phyloP scores from a whole-genome alignment of 1,140 invertebrate species.

The Zaprionus kolodkinae region DNA sequence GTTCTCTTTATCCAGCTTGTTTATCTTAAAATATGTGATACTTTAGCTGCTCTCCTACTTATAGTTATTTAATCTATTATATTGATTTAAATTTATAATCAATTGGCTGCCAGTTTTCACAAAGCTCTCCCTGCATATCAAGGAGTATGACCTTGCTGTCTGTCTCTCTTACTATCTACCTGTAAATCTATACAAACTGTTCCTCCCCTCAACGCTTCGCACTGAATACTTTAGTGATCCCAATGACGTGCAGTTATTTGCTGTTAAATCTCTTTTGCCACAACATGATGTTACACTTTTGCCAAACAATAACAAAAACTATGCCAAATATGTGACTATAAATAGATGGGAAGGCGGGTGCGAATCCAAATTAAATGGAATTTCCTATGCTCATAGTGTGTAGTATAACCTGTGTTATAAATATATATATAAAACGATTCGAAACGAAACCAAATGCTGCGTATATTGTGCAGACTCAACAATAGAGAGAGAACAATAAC shows the following conservation, averaged over 20 bases:
- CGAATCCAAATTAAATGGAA: slow-evolving; percentile 57
- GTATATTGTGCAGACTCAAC: background rate
- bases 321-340: slow-evolving; percentile 49
- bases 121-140: slow-evolving; percentile 23
- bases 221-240: slow-evolving; percentile 49
- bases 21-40: background rate
- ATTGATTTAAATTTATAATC: slow-evolving; percentile 18
- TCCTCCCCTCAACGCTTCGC: background rate
- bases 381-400: slow-evolving; percentile 31
- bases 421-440: slow-evolving; percentile 17
- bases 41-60: background rate
- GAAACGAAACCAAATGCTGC: background rate
- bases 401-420: no score
- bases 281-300: slow-evolving; percentile 55
- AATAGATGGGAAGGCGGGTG: slow-evolving; percentile 39
- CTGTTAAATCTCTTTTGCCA: slow-evolving; percentile 40
- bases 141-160: slow-evolving; percentile 20
- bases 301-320: slow-evolving; percentile 29
- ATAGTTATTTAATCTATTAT: background rate
- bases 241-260: slow-evolving; percentile 59
- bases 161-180: slow-evolving; percentile 13
- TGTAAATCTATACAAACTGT: slow-evolving; percentile 30
- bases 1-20: background rate
- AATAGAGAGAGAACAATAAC: slow-evolving; percentile 1
- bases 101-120: slow-evolving; percentile 40